Percentiles rank a stretch among this genome's conserved stretches.
phyloP scores from a whole-genome alignment of 2,113 vertebrate genomes.

The Forbesichthys agassizii region DNA sequence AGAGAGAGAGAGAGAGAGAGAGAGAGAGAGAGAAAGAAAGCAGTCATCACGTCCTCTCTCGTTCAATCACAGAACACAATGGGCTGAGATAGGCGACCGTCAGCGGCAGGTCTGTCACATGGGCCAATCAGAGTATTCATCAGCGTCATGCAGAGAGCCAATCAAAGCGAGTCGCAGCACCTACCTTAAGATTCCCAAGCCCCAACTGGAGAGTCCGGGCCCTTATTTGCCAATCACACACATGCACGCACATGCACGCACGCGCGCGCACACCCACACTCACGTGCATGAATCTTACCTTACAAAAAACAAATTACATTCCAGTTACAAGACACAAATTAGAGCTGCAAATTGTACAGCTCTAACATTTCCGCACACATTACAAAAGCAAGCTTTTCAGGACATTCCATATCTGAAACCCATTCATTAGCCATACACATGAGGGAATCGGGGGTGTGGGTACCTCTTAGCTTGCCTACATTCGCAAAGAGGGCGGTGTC shows the following conservation, averaged over 20 bases:
- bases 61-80: slow-evolving; percentile 70
- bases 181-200: slow-evolving; percentile 63
- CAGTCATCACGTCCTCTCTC: slow-evolving; percentile 50
- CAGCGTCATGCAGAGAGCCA: slow-evolving; percentile 67
- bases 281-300: slow-evolving; percentile 56
- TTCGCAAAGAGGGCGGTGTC: slow-evolving; percentile 57
- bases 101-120: slow-evolving; percentile 45
- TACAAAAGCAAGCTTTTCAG: slow-evolving; percentile 22
- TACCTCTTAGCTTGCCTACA: slow-evolving; percentile 66
- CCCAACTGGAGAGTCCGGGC: slow-evolving; percentile 9
- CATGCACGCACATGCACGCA: slow-evolving; percentile 32
- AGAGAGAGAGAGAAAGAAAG: slow-evolving; percentile 27
- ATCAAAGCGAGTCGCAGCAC: slow-evolving; percentile 43
- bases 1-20: slow-evolving; percentile 13
- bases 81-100: slow-evolving; percentile 43
- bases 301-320: slow-evolving; percentile 38
- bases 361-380: slow-evolving; percentile 22
- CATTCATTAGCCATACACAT: slow-evolving; percentile 43
- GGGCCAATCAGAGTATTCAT: slow-evolving; percentile 72
- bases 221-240: slow-evolving; percentile 26
- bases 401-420: slow-evolving; percentile 35
- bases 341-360: slow-evolving; percentile 18
- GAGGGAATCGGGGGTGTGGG: slow-evolving; percentile 26
- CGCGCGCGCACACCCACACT: background rate
- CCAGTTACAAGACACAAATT: slow-evolving; percentile 25